A percentile compares a stretch with the other conserved stretches of the same genome.
phyloP scores from a whole-genome alignment of 2,113 vertebrate genomes.

The Nycticryphes semicollaris region DNA sequence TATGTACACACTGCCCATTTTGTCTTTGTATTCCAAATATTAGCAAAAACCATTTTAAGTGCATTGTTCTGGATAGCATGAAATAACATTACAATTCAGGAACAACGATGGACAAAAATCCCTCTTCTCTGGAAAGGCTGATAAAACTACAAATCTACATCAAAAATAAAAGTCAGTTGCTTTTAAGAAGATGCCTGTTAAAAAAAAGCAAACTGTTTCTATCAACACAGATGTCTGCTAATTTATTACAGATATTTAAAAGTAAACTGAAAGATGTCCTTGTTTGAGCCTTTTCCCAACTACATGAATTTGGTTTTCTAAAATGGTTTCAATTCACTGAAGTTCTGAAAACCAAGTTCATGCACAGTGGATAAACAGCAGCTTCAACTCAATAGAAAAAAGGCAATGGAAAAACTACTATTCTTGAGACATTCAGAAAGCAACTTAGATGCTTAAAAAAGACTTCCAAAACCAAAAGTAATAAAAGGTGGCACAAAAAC shows the following conservation, averaged over 20 bases:
- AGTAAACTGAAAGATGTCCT: not conserved
- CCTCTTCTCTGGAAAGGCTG: not conserved
- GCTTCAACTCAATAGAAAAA: not conserved
- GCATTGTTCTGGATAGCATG: not conserved
- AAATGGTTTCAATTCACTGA: not conserved
- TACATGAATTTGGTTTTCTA: not conserved
- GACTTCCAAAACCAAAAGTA: not conserved
- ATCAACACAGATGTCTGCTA: not conserved
- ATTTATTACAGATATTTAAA: not conserved
- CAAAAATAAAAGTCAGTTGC: not conserved
- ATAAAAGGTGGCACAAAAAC: not conserved
- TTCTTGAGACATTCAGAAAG: not conserved
- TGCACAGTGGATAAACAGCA: not conserved
- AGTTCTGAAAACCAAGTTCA: not conserved
- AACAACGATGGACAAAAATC: not conserved
- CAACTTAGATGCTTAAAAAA: not conserved
- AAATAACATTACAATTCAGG: not conserved
- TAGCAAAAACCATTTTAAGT: not conserved
- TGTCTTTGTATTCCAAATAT: not conserved
- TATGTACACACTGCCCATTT: not conserved
- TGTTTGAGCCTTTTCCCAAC: not conserved
- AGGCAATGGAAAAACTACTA: not conserved
- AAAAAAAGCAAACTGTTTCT: not conserved
- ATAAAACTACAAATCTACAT: not conserved
- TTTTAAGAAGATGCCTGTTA: not conserved